Percentiles rank a stretch among this genome's conserved stretches.
These are phyloP conservation scores for Chaitophorus viminalis DNA, from an alignment of 2,888 invertebrate species.

Conservation along the genomic window DNA sequence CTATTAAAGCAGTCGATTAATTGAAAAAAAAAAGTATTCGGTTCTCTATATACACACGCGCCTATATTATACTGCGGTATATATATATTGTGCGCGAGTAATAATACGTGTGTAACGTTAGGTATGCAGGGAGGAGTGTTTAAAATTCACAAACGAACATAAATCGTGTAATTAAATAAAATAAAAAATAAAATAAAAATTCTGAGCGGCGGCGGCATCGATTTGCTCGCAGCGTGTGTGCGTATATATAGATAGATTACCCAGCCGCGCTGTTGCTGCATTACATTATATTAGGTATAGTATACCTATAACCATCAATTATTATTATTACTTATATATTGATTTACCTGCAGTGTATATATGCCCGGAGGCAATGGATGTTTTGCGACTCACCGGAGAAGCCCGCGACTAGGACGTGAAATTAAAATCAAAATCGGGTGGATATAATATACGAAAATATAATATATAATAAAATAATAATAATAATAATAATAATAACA, in stretches of 20 bases:
- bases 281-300: background rate
- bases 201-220: background rate
- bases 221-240: background rate
- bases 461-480: background rate
- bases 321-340: conserved; percentile 2
- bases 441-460: background rate
- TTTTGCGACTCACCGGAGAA: conserved; percentile 4
- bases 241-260: background rate
- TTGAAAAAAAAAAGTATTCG: background rate
- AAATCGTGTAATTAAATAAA: background rate
- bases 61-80: too few species aligned
- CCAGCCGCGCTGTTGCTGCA: background rate
- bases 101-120: background rate
- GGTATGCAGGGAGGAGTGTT: background rate
- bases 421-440: background rate
- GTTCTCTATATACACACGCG: too few species aligned
- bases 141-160: conserved; percentile 2
- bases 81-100: too few species aligned
- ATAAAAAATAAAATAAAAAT: background rate
- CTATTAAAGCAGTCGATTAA: background rate
- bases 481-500: too few species aligned
- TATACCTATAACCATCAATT: background rate
- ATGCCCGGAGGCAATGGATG: background rate
- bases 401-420: conserved; percentile 14
- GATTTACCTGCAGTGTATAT: background rate